phyloP scores from a whole-genome alignment of 2,888 invertebrate genomes.

The Slavum lentiscoides region DNA sequence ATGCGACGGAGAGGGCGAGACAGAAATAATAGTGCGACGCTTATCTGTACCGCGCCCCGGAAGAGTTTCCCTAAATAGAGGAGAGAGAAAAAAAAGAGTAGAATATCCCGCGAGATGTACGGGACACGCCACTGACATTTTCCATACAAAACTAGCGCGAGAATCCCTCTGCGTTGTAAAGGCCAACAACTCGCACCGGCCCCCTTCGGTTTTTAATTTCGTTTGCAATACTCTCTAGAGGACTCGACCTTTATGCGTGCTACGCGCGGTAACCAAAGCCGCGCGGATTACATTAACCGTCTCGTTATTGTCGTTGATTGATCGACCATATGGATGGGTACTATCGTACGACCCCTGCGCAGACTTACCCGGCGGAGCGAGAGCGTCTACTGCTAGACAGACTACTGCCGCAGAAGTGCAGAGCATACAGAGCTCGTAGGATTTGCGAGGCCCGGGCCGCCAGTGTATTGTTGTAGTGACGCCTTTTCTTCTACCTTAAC shows the following conservation, averaged over 20 bases:
- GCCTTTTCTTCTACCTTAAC: too few species aligned
- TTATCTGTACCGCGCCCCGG: constrained; percentile 17
- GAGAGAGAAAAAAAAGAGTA: background rate
- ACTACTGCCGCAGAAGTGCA: background rate
- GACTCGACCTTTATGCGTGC: constrained; percentile 18
- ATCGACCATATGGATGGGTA: constrained; percentile 20
- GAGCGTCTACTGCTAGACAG: background rate
- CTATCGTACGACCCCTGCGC: background rate
- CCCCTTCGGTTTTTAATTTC: constrained; percentile 37
- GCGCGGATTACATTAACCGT: constrained; percentile 42
- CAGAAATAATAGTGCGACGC: constrained; percentile 29
- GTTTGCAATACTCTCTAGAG: constrained; percentile 31
- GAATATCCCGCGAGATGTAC: constrained; percentile 7
- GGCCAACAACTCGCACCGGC: background rate
- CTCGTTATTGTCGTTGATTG: constrained; percentile 49
- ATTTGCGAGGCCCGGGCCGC: too few species aligned
- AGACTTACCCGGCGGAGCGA: background rate
- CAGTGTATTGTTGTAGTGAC: too few species aligned
- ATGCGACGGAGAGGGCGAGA: background rate
- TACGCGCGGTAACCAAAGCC: constrained; percentile 29
- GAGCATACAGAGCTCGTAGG: background rate
- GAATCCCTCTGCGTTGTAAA: constrained; percentile 4
- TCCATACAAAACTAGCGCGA: background rate
- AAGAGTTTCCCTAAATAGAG: background rate
- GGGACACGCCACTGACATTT: constrained; percentile 17